Evolutionary conservation across 2,797 vertebrate species (phyloP).

Genomic region (Chaetodon trifasciatus): DNA sequence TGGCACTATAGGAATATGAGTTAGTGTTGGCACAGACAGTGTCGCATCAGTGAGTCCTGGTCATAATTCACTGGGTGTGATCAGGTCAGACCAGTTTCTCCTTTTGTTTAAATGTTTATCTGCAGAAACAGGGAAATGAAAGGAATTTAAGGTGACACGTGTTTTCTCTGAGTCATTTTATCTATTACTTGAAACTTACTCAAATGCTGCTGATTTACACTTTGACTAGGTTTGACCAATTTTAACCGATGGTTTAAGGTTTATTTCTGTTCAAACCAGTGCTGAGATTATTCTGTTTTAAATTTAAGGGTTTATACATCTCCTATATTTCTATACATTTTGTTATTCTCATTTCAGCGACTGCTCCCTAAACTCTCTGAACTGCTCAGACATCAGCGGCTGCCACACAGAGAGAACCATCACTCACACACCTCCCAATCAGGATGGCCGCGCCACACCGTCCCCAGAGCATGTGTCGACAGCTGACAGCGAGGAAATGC

Average conservation of each 20-base stretch:
- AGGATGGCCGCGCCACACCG: slow-evolving; percentile 79
- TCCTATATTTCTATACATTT: neutral
- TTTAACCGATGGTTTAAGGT: neutral
- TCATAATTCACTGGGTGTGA: slow-evolving; percentile 5
- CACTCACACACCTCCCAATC: slow-evolving; percentile 74
- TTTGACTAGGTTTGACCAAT: neutral
- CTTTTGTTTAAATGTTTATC: neutral
- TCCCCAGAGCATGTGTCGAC: slow-evolving; percentile 60
- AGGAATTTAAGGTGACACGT: neutral
- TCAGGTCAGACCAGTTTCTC: slow-evolving; percentile 13
- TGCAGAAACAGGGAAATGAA: neutral
- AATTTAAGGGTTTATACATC: neutral
- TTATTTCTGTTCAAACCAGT: neutral
- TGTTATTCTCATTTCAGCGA: slow-evolving; percentile 63
- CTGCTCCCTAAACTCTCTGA: slow-evolving; percentile 77
- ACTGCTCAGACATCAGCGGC: slow-evolving; percentile 67
- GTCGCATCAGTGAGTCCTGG: slow-evolving; percentile 29
- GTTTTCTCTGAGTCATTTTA: neutral
- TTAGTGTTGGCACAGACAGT: slow-evolving; percentile 13
- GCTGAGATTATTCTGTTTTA: neutral
- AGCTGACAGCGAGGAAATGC: slow-evolving; percentile 62
- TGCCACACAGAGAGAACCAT: slow-evolving; percentile 65
- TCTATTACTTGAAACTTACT: neutral
- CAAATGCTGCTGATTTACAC: neutral
- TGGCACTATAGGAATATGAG: neutral